Evolutionary conservation across 1,140 invertebrate species (phyloP), one percentile per base, ranked within the genome.

Genomic region (Sogatella furcifera): DNA sequence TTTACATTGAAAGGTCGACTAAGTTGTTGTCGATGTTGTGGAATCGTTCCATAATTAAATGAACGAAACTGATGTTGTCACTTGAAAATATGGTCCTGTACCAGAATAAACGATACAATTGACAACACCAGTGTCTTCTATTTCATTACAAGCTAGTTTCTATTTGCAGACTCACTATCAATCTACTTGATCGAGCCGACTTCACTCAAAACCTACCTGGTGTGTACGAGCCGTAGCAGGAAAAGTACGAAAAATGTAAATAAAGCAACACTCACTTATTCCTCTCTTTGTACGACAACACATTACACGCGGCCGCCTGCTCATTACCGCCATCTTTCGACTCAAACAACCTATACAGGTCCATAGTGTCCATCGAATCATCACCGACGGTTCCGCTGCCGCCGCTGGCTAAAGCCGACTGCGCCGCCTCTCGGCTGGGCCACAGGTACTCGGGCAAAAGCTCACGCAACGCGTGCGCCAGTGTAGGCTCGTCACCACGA

Each of bases 321-420:
- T 44, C 13, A 19, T n/a, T 28, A 44, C 62, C 55, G 61, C 52
- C 41, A 52, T 79, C 77, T 65, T 81, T 78, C 63, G 79, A 80
- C 19, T 80, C 72, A 73, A 82, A 83, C 60, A 84, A 68, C 60
- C 81, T 80, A 61, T 81, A 81, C 34, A 84, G 67, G 66, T 85
- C 81, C 76, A 80, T 78, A 11, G 79, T 81, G 61, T 82, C 80
- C 71, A 81, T 77, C 6, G 82, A 84, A 62, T 80, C 78, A 57
- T 84, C 81, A 43, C 62, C 63, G 58, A n/a, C n/a, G n/a, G n/a
- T n/a, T n/a, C 61, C 61, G 11, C 58, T 42, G 9, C 9, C 34
- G 24, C 61, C 61, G 11, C 58, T 43, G 34, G 34, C 34, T 38
- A 38, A 38, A 38, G 34, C 34, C 34, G 5, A 38, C 34, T 38